Evolutionary conservation across 2,113 vertebrate genomes (phyloP), one percentile per base, ranked within the genome.

Genomic region (Actinemys pallida): DNA sequence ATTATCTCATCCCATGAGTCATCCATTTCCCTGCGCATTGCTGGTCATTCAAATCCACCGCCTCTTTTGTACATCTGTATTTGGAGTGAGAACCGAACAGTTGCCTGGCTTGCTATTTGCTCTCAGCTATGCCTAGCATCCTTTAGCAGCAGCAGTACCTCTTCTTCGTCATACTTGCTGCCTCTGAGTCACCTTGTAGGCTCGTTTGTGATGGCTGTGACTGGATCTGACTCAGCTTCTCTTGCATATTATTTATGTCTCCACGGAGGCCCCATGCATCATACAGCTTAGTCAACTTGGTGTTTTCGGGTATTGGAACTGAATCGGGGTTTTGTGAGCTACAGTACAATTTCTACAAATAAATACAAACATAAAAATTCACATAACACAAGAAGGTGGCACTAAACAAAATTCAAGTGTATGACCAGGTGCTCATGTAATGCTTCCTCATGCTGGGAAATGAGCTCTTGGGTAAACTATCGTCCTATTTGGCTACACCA

Each of bases 221-320:
- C 57, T 81, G 89, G 62, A 92, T 88, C 5, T 62, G 93, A 45
- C 53, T 88, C 0, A 24, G 54, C 39, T 90, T 72, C 45, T 97
- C 92, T 92, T 93, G 92, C 90, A 87, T 39, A 24, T 62, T 42
- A 1, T 39, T 88, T 49, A 45, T 25, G 25, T 59, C 49, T 12
- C 76, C 14, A 1, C 2, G 9, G 53, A 98, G 92, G 1, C 87
- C 90, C 96, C 98, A 96, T 1, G 86, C 78, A 5, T 8, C 27
- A n/a, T 91, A 75, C 76, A 97, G 92, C 49, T 94, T 90, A 42
- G 93, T 82, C 72, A 88, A 47, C 4, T n/a, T 78, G 22, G 84
- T 24, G 5, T 92, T 86, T 54, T 76, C 1, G 2, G 90, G 56
- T 49, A 45, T 42, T 72, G 72, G 62, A 22, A 29, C 31, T 1